phyloP scores from a whole-genome alignment of 2,888 invertebrate genomes.

The Sepiola atlantica region DNA sequence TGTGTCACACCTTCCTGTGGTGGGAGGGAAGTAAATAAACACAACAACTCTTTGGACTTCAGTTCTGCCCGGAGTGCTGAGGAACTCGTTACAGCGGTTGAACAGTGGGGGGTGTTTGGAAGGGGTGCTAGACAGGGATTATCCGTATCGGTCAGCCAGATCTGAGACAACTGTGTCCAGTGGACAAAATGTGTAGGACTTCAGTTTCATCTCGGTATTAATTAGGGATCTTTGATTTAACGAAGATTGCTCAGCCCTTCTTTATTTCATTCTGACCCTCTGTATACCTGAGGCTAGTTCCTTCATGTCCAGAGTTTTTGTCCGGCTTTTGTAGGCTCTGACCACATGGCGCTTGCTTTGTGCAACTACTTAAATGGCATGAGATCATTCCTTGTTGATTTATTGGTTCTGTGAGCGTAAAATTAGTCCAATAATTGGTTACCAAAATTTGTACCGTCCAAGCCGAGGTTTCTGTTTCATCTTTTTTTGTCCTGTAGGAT shows the following conservation, averaged over 20 bases:
- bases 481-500: background rate
- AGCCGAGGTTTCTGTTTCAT: background rate
- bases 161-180: background rate
- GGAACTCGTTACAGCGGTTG: background rate
- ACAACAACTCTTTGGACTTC: background rate
- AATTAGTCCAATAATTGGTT: background rate
- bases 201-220: constrained; percentile 14
- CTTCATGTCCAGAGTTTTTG: constrained; percentile 24
- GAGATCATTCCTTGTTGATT: background rate
- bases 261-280: background rate
- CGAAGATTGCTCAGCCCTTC: background rate
- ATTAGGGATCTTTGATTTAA: background rate
- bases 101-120: background rate
- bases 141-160: background rate
- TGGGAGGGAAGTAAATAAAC: no score
- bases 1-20: no score
- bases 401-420: background rate
- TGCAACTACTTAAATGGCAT: constrained; percentile 1
- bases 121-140: background rate
- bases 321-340: background rate
- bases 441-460: background rate
- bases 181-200: constrained; percentile 9
- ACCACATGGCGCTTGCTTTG: background rate
- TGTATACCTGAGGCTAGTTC: constrained; percentile 22
- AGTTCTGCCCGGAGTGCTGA: constrained; percentile 32